A percentile compares a stretch with the other conserved stretches of the same genome.
These are phyloP conservation scores for Serrognathus titanus DNA, from an alignment of 2,888 invertebrate genomes.

Conservation along the genomic window DNA sequence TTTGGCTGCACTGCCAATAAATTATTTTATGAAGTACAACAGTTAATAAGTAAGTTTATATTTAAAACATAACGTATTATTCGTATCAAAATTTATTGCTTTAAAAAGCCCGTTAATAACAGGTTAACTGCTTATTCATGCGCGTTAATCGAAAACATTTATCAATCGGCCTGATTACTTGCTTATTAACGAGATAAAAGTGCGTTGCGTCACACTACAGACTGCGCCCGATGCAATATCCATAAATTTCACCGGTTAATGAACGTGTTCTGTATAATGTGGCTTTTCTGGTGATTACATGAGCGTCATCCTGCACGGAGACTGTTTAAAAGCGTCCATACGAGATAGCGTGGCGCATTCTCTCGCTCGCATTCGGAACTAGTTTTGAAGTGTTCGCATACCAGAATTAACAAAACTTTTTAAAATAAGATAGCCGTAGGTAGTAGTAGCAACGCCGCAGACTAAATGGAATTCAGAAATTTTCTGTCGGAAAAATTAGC, in stretches of 20 bases:
- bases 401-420: slow-evolving; percentile 16
- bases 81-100: too few relatives aligned
- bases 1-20: too few relatives aligned
- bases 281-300: slow-evolving; percentile 4
- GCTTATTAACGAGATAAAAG: slow-evolving; percentile 1
- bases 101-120: too few relatives aligned
- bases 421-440: too few relatives aligned
- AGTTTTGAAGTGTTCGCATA: slow-evolving; percentile 4
- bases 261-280: slow-evolving; percentile 17
- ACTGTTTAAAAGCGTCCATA: slow-evolving; percentile 7
- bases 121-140: too few relatives aligned
- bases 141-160: neutral
- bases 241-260: slow-evolving; percentile 17
- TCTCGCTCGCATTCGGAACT: slow-evolving; percentile 15
- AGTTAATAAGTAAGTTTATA: too few relatives aligned
- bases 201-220: slow-evolving; percentile 6
- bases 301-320: neutral
- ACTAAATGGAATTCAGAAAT: too few relatives aligned
- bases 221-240: slow-evolving; percentile 17
- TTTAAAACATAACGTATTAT: too few relatives aligned
- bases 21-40: too few relatives aligned
- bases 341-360: slow-evolving; percentile 11
- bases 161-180: neutral
- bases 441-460: too few relatives aligned
- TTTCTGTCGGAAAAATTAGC: too few relatives aligned